Evolutionary conservation across 1,140 invertebrate species (phyloP).

Genomic region (Ridgeia piscesae): DNA sequence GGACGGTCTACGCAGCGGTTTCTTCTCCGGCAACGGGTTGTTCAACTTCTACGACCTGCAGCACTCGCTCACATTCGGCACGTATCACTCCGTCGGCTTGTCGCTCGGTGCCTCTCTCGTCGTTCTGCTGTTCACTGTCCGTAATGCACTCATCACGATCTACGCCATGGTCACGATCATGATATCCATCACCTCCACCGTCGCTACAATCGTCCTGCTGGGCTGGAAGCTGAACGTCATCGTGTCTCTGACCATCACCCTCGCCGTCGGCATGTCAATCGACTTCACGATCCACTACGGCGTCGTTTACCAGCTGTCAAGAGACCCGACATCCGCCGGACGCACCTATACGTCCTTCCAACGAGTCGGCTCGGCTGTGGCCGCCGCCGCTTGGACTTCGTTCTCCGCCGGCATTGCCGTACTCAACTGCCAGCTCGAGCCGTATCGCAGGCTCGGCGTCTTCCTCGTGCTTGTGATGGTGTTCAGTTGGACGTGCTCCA

Average conservation of each 20-base stretch:
- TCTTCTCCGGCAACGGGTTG: neutral
- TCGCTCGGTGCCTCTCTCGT: constrained; percentile 78
- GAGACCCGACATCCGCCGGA: constrained; percentile 40
- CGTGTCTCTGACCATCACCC: constrained; percentile 90
- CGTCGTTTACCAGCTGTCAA: constrained; percentile 73
- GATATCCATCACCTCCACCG: constrained; percentile 80
- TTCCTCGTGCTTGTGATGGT: constrained; percentile 89
- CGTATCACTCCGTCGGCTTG: constrained; percentile 75
- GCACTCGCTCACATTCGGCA: constrained; percentile 77
- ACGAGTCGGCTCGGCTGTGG: constrained; percentile 82
- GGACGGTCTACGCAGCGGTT: neutral
- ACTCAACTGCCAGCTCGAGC: constrained; percentile 82
- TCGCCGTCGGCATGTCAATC: constrained; percentile 91
- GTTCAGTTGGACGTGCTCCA: constrained; percentile 90
- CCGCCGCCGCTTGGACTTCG: constrained; percentile 90
- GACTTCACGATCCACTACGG: constrained; percentile 96
- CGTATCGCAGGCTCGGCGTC: constrained; percentile 91
- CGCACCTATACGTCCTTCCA: constrained; percentile 63
- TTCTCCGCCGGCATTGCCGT: constrained; percentile 88
- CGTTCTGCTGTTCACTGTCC: constrained; percentile 80
- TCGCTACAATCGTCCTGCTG: constrained; percentile 79
- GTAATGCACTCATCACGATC: constrained; percentile 82
- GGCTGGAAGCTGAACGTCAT: constrained; percentile 96
- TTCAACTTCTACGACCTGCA: constrained; percentile 81
- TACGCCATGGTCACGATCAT: constrained; percentile 85